Conservation (phyloP, 2,113 vertebrate species). For the Narcine bancroftii region DNA sequence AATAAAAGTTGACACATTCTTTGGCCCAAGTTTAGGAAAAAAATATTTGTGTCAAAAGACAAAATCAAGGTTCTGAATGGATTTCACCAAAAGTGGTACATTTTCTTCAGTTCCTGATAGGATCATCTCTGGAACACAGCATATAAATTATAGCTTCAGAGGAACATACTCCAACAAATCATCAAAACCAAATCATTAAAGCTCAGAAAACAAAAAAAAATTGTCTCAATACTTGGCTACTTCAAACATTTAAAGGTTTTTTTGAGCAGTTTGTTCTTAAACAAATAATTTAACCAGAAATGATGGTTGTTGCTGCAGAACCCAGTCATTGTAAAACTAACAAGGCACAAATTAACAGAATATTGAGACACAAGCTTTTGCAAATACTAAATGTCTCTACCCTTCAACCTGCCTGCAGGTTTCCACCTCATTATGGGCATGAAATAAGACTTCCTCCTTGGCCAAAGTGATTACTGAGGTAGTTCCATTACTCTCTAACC, state of each 20-base stretch:
- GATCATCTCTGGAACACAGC: no score
- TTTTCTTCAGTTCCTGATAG: background rate
- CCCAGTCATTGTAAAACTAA: background rate
- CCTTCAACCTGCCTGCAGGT: background rate
- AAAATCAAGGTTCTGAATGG: background rate
- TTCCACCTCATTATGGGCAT: background rate
- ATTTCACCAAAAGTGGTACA: background rate
- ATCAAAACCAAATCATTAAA: background rate
- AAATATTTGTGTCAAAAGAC: background rate
- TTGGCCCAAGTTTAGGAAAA: background rate
- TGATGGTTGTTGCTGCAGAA: background rate
- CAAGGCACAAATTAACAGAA: background rate
- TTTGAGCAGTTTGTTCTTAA: background rate
- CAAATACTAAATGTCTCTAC: background rate
- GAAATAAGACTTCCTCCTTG: background rate
- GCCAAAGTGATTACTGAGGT: no score
- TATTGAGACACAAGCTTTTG: background rate
- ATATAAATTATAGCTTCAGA: no score
- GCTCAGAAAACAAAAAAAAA: background rate
- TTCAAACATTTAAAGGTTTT: background rate
- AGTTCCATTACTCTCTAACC: no score
- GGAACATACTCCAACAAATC: background rate
- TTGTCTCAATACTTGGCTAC: background rate
- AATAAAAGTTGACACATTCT: background rate
- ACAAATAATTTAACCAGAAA: background rate